Base-by-base conservation (phyloP, 2,797 vertebrate genomes). In the Psittacula echo region DNA sequence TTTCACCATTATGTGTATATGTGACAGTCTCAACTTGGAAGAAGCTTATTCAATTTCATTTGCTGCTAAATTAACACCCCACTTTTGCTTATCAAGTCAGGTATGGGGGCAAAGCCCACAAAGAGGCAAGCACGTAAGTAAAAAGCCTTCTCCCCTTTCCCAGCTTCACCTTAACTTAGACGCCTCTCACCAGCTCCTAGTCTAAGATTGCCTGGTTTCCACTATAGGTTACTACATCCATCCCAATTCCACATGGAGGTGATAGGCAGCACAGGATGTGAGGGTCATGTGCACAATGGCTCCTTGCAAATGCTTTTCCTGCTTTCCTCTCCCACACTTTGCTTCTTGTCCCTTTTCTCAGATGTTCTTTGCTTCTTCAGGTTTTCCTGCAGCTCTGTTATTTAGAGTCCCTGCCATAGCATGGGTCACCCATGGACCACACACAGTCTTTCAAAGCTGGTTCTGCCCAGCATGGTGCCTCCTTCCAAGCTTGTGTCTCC, bases 241-340 rank as follows among this genome's bases (percentile, higher is more conserved):
- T 29, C 32, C 9, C 44, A 34, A 2, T 58, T 85, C 48, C 9
- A 11, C 15, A 42, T 29, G 34, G 29, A 81, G 17, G 20, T 7
- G 11, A 54, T 2, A 29, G 10, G 50, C 12, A 64, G 51, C 51
- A 70, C 20, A 51, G 48, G 19, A 47, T 34, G 6, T 14, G 27
- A 39, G 15, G 8, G 23, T 45, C 37, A 61, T 0, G 1, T 6
- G 16, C 13, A 22, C 20, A 34, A 37, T 1, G 0, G 10, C 37
- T 93, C 47, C n/a, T n/a, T 19, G 72, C 54, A 72, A 56, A 23
- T 6, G 4, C 9, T 77, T 70, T 67, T 70, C 61, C 32, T 45
- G 22, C 15, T 53, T 87, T 87, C 50, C 10, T 51, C 30, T 87
- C 8, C 16, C 27, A 54, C 8, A 30, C 11, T 71, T 56, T 41